Conservation (phyloP, 2,888 invertebrate genomes). For the Tethea ocularis region DNA sequence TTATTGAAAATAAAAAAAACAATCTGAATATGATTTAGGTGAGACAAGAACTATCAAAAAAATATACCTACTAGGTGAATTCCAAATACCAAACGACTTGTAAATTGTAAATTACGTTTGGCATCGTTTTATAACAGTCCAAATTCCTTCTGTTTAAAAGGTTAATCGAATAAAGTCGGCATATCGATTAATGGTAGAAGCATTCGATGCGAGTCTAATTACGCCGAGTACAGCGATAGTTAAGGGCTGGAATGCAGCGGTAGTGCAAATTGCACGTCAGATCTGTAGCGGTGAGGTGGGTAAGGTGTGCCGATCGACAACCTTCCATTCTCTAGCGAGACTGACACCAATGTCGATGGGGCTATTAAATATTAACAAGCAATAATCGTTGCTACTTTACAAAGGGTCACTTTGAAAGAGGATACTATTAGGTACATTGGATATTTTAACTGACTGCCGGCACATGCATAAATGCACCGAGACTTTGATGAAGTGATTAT, state of each 20-base stretch:
- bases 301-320: constrained; percentile 72
- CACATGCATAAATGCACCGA: constrained; percentile 25
- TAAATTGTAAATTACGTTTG: constrained; percentile 28
- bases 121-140: constrained; percentile 34
- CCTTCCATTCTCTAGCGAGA: constrained; percentile 74
- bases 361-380: constrained; percentile 67
- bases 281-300: constrained; percentile 49
- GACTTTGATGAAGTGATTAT: constrained; percentile 9
- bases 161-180: constrained; percentile 41
- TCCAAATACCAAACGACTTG: constrained; percentile 5
- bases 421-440: constrained; percentile 25
- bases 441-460: too few relatives aligned
- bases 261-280: constrained; percentile 63
- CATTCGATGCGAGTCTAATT: constrained; percentile 50
- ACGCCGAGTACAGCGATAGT: constrained; percentile 50
- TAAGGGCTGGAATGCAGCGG: constrained; percentile 65
- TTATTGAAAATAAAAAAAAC: neutral
- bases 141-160: constrained; percentile 42
- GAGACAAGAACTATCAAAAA: constrained; percentile 11
- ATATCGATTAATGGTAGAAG: constrained; percentile 41
- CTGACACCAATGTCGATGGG: constrained; percentile 69
- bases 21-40: constrained; percentile 2
- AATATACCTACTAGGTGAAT: constrained; percentile 22
- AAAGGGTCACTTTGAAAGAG: constrained; percentile 27
- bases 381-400: constrained; percentile 50